Evolutionary conservation across 2,113 vertebrate genomes (phyloP).

Genomic region (Myodes glareolus): DNA sequence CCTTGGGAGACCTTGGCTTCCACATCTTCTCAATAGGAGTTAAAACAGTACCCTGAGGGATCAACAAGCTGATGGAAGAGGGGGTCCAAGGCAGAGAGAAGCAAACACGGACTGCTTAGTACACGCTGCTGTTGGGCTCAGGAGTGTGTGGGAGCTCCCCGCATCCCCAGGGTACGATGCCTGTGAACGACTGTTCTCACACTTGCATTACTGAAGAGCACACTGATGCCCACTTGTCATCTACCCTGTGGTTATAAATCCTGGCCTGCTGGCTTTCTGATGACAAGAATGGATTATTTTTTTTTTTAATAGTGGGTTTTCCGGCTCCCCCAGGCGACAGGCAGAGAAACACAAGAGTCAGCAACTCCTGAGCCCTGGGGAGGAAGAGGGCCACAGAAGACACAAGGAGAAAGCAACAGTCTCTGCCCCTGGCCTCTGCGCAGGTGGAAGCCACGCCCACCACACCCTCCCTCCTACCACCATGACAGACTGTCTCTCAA

Average conservation of each 20-base stretch:
- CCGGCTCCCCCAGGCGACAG: not conserved
- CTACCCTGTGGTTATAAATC: not conserved
- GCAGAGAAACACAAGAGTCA: not conserved
- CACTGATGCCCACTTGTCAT: fast-evolving
- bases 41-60: not conserved
- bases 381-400: no score
- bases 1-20: not conserved
- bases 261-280: not conserved
- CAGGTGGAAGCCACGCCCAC: no score
- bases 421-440: not conserved
- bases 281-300: not conserved
- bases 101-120: fast-evolving
- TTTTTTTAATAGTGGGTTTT: not conserved
- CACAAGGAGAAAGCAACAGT: not conserved
- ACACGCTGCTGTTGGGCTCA: fast-evolving
- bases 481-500: not conserved
- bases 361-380: not conserved
- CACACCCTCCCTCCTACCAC: no score
- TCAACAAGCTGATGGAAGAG: not conserved
- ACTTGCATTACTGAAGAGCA: not conserved
- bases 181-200: not conserved
- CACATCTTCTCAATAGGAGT: not conserved
- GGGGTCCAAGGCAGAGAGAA: not conserved
- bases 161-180: no score
- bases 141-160: not conserved